A percentile compares a stretch with the other conserved stretches of the same genome.
Conservation (phyloP, 2,797 vertebrate species). For the Poeciliopsis presidionis region DNA sequence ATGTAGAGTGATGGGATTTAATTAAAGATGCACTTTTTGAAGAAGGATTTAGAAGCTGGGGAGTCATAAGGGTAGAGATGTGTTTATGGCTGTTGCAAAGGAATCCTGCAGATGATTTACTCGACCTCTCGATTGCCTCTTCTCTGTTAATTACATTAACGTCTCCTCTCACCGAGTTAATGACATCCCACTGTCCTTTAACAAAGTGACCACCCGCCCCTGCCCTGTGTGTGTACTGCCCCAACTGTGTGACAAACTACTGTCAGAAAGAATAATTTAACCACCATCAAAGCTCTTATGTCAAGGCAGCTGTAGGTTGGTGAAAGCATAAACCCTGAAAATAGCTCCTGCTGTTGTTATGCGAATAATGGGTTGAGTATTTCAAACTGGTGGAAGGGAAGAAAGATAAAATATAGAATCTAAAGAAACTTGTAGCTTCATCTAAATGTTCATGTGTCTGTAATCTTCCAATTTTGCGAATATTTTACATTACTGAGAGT, state of each 20-base stretch:
- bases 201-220: slow-evolving; percentile 40
- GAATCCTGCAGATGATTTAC: slow-evolving; percentile 51
- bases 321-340: not conserved
- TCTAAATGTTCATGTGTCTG: not conserved
- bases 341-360: not conserved
- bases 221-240: slow-evolving; percentile 7
- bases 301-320: not conserved
- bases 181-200: slow-evolving; percentile 63
- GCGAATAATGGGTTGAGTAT: not conserved
- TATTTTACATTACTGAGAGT: not conserved
- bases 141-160: slow-evolving; percentile 75
- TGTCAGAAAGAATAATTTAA: slow-evolving; percentile 17
- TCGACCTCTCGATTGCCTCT: slow-evolving; percentile 40
- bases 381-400: not conserved
- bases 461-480: not conserved
- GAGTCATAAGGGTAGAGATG: not conserved
- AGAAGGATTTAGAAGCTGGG: slow-evolving; percentile 31
- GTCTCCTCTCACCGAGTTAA: slow-evolving; percentile 65
- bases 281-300: slow-evolving; percentile 26
- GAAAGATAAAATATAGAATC: not conserved
- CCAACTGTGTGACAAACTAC: slow-evolving; percentile 13
- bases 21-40: slow-evolving; percentile 71
- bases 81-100: slow-evolving; percentile 17
- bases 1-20: slow-evolving; percentile 43
- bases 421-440: not conserved